A percentile compares a stretch with the other conserved stretches of the same genome.
These are phyloP conservation scores for Drosophila recens DNA, from an alignment of 2,888 invertebrate genomes.

Conservation along the genomic window DNA sequence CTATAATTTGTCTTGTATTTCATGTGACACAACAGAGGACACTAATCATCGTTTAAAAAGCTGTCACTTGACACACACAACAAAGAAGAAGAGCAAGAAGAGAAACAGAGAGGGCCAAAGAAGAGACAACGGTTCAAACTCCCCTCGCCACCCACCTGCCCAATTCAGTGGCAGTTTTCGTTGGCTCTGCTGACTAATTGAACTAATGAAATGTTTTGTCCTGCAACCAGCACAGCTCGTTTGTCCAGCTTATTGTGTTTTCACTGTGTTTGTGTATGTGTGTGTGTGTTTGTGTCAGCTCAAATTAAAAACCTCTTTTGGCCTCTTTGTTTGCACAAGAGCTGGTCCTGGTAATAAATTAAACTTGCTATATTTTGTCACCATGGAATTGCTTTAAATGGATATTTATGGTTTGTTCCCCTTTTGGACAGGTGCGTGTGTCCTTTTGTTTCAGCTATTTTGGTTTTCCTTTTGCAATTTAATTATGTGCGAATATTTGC, in stretches of 20 bases:
- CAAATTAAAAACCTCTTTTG: constrained; percentile 70
- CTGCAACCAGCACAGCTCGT: constrained; percentile 29
- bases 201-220: constrained; percentile 76
- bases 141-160: constrained; percentile 11
- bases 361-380: constrained; percentile 73
- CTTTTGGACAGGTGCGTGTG: constrained; percentile 19
- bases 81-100: not conserved
- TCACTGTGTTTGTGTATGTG: not conserved
- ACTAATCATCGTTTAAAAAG: constrained; percentile 77
- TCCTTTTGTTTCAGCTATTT: constrained; percentile 28
- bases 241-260: constrained; percentile 43
- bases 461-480: constrained; percentile 29
- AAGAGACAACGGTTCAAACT: not conserved
- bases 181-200: constrained; percentile 65
- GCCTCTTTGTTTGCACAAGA: constrained; percentile 63
- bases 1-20: constrained; percentile 78
- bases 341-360: constrained; percentile 70
- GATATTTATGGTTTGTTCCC: constrained; percentile 67
- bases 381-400: constrained; percentile 72
- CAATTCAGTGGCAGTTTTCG: constrained; percentile 38
- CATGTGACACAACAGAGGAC: constrained; percentile 53
- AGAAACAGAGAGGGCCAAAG: not conserved
- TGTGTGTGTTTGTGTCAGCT: constrained; percentile 31
- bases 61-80: constrained; percentile 49
- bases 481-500: constrained; percentile 34